phyloP scores from a whole-genome alignment of 2,113 vertebrate genomes.

The Myrmecophaga tridactyla region DNA sequence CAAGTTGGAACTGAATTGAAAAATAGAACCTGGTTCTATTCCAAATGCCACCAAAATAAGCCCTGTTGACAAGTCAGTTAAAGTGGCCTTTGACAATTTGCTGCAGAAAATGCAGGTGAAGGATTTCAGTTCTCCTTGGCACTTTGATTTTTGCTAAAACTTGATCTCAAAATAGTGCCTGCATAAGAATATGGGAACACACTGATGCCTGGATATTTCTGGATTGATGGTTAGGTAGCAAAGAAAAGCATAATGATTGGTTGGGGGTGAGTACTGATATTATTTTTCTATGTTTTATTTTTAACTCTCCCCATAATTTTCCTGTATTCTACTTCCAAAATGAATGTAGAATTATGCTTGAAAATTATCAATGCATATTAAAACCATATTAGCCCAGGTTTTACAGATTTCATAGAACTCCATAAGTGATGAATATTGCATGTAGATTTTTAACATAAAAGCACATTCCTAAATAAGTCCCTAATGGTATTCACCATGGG shows the following conservation, averaged over 20 bases:
- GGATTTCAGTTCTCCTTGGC: not conserved
- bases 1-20: not conserved
- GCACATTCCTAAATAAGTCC: not conserved
- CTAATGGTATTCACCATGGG: not conserved
- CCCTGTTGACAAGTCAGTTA: not conserved
- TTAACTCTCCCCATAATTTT: not conserved
- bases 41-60: not conserved
- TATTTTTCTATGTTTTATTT: not conserved
- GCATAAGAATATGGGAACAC: not conserved
- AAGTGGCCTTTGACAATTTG: not conserved
- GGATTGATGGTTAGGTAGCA: not conserved
- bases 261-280: not conserved
- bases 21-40: not conserved
- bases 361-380: not conserved
- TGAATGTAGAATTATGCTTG: slow-evolving; percentile 11
- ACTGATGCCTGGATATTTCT: not conserved
- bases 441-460: not conserved
- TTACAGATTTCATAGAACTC: not conserved
- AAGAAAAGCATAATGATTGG: not conserved
- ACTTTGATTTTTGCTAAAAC: not conserved
- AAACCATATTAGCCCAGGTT: not conserved
- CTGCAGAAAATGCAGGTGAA: not conserved
- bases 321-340: slow-evolving; percentile 30
- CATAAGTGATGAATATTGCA: not conserved
- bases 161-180: not conserved